Percentiles rank a stretch among this genome's conserved stretches.
Evolutionary conservation across 2,797 vertebrate genomes (phyloP).

Genomic region (Karalla daura): DNA sequence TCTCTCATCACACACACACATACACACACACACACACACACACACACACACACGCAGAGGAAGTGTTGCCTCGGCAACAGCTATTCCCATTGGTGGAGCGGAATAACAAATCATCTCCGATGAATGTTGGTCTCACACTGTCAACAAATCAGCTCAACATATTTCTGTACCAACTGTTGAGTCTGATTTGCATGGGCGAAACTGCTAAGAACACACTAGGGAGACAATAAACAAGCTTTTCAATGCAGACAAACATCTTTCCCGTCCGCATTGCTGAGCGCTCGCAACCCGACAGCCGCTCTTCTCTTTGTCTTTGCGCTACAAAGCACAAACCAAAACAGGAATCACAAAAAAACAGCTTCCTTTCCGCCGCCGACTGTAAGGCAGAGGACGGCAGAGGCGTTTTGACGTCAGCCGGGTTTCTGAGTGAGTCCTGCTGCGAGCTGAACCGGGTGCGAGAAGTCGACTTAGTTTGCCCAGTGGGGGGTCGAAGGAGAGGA

Average conservation of each 20-base stretch:
- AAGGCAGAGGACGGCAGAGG: slow-evolving; percentile 31
- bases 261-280: slow-evolving; percentile 17
- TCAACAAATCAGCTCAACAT: slow-evolving; percentile 65
- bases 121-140: slow-evolving; percentile 52
- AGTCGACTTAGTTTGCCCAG: slow-evolving; percentile 64
- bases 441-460: slow-evolving; percentile 62
- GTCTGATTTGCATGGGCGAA: slow-evolving; percentile 44
- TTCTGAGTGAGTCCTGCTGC: slow-evolving; percentile 48
- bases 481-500: slow-evolving; percentile 53
- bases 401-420: slow-evolving; percentile 55
- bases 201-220: slow-evolving; percentile 43
- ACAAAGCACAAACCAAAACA: slow-evolving; percentile 45
- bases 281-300: slow-evolving; percentile 38
- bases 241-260: slow-evolving; percentile 27
- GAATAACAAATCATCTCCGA: slow-evolving; percentile 52
- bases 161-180: slow-evolving; percentile 56
- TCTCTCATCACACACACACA: slow-evolving; percentile 33
- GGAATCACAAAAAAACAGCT: slow-evolving; percentile 41
- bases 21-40: slow-evolving; percentile 43
- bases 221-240: slow-evolving; percentile 35
- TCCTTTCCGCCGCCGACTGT: slow-evolving; percentile 37
- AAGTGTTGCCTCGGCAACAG: slow-evolving; percentile 74
- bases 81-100: slow-evolving; percentile 52
- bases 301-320: slow-evolving; percentile 25
- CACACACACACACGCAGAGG: slow-evolving; percentile 47